These are phyloP conservation scores for Pristiophorus japonicus DNA, from an alignment of 2,113 vertebrate genomes.

Conservation along the genomic window DNA sequence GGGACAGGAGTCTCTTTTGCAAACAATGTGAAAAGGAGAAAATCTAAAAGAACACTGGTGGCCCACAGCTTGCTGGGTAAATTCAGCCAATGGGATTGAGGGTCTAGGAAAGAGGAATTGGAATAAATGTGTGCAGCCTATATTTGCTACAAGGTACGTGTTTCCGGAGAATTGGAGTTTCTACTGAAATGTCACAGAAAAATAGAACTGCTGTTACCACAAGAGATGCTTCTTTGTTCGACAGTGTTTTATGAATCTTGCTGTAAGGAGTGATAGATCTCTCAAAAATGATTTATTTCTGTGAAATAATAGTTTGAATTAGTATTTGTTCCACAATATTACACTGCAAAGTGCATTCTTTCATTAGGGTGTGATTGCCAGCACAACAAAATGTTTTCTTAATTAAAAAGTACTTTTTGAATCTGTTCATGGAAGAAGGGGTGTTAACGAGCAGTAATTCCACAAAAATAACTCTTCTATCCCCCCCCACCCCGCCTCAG, in stretches of 20 bases:
- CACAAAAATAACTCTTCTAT: not conserved
- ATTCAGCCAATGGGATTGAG: not conserved
- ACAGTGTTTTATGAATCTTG: not conserved
- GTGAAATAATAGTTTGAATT: conserved; percentile 27
- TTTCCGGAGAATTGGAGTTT: not conserved
- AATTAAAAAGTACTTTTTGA: not conserved
- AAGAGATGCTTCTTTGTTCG: conserved; percentile 13
- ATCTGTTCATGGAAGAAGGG: not conserved
- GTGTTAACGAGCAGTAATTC: not conserved
- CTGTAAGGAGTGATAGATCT: not conserved
- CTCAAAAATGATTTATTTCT: conserved; percentile 35
- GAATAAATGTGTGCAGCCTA: not conserved
- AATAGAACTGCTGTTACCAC: not conserved
- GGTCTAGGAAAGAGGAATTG: not conserved
- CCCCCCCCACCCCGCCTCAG: not conserved
- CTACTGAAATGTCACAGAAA: conserved; percentile 16
- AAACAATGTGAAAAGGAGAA: not conserved
- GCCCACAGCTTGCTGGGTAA: not conserved
- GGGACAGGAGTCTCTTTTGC: not conserved
- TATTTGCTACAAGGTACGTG: not conserved
- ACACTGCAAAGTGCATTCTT: conserved; percentile 32
- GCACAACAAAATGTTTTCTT: conserved; percentile 1
- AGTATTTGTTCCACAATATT: conserved; percentile 1
- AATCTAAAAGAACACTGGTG: not conserved
- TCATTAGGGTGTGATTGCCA: not conserved